Evolutionary conservation across 2,113 vertebrate species (phyloP).

Genomic region (Barnardius zonarius): DNA sequence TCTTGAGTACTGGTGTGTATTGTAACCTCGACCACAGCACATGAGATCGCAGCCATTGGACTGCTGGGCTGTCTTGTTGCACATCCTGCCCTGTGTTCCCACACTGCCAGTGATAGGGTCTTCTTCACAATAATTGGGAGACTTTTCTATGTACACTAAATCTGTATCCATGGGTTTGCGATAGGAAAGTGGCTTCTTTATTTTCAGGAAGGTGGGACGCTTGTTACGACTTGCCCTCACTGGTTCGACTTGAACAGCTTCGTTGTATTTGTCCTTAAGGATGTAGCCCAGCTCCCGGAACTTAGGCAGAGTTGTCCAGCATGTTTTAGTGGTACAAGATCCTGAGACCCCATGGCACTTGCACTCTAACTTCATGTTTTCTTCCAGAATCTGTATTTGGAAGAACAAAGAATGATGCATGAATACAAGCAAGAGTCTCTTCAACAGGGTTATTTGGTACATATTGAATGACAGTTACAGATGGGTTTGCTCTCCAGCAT

Average conservation of each 20-base stretch:
- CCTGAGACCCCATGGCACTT: conserved; percentile 95
- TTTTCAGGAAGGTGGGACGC: conserved; percentile 93
- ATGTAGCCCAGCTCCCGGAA: conserved; percentile 96
- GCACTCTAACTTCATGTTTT: conserved; percentile 93
- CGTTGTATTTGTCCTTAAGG: conserved; percentile 95
- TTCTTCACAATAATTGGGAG: conserved; percentile 96
- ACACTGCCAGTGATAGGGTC: conserved; percentile 88
- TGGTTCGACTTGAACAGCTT: conserved; percentile 91
- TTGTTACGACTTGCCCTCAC: conserved; percentile 94
- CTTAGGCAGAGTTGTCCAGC: conserved; percentile 97
- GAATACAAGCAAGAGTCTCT: background rate
- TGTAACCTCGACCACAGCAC: conserved; percentile 98
- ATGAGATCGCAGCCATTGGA: conserved; percentile 92
- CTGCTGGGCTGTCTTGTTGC: conserved; percentile 95
- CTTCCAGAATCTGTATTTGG: conserved; percentile 85
- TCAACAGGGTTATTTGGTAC: background rate
- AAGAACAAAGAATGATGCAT: background rate
- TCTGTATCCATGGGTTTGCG: conserved; percentile 97
- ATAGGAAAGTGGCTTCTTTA: conserved; percentile 94
- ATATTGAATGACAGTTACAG: rapidly evolving
- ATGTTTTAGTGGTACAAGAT: conserved; percentile 97
- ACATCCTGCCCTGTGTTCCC: conserved; percentile 92
- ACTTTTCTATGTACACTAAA: conserved; percentile 96
- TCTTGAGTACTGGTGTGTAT: conserved; percentile 95
- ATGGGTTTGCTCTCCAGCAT: background rate